phyloP scores from a whole-genome alignment of 2,797 vertebrate species.

The Sebastes kiyomatsui region DNA sequence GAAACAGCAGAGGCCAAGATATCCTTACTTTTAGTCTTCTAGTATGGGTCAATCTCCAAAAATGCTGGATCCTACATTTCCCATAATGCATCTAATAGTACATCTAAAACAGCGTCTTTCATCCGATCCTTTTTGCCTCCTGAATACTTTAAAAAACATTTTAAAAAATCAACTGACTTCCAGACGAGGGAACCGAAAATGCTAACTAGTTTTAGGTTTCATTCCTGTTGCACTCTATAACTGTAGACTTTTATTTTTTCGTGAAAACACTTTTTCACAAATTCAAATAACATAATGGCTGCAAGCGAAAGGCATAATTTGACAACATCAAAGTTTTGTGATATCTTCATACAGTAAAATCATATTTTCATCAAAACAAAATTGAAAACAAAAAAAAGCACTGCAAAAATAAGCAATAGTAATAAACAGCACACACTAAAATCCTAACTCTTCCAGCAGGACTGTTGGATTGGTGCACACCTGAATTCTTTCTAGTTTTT shows the following conservation, averaged over 20 bases:
- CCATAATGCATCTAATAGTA: too few species aligned
- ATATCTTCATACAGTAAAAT: not conserved
- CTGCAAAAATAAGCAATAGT: not conserved
- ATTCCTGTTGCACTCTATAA: not conserved
- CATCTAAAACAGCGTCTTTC: too few species aligned
- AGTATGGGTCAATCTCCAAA: too few species aligned
- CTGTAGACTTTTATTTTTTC: not conserved
- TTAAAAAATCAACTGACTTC: too few species aligned
- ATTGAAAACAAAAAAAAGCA: not conserved
- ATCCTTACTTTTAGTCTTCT: not conserved
- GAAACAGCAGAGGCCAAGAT: not conserved
- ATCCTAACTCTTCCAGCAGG: not conserved
- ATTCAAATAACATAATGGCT: not conserved
- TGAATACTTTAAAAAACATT: too few species aligned
- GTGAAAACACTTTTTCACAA: not conserved
- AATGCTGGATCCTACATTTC: too few species aligned
- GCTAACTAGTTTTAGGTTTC: too few species aligned
- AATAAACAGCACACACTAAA: not conserved
- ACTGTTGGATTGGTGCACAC: not conserved
- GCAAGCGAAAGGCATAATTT: not conserved
- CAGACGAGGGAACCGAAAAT: too few species aligned
- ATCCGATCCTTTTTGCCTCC: too few species aligned
- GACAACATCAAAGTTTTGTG: not conserved
- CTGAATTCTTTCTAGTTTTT: not conserved
- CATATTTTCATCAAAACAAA: not conserved